These are phyloP conservation scores for Heliothis peltigera DNA, from an alignment of 2,888 invertebrate species.

Conservation along the genomic window DNA sequence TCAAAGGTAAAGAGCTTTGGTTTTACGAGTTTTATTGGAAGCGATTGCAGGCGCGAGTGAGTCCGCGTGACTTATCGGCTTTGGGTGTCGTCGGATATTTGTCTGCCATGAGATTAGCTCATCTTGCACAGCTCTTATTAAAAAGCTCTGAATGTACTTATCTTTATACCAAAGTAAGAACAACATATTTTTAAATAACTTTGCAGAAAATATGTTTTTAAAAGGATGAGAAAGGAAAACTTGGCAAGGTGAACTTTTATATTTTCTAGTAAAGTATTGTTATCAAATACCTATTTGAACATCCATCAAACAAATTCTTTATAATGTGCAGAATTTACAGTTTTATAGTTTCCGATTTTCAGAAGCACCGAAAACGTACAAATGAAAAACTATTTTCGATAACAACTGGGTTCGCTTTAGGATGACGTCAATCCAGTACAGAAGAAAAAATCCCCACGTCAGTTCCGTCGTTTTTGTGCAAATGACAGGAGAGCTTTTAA, in stretches of 20 bases:
- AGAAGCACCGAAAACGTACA: background rate
- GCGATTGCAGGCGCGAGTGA: constrained; percentile 34
- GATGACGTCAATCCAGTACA: constrained; percentile 56
- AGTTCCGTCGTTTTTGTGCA: constrained; percentile 47
- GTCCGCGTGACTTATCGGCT: constrained; percentile 63
- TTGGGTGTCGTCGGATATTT: constrained; percentile 70
- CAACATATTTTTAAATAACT: constrained; percentile 5
- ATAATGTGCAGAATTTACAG: background rate
- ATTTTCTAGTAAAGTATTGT: background rate
- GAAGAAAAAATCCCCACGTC: constrained; percentile 53
- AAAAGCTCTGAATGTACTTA: constrained; percentile 34
- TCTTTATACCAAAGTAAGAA: constrained; percentile 16
- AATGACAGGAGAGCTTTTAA: constrained; percentile 58
- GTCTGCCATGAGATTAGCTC: constrained; percentile 67
- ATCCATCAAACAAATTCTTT: too few species aligned
- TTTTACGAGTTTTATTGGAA: constrained; percentile 46
- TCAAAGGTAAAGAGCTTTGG: constrained; percentile 47
- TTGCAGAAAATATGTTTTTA: constrained; percentile 3
- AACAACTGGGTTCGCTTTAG: constrained; percentile 21
- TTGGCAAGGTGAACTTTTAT: background rate
- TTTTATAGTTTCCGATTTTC: background rate
- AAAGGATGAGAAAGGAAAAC: background rate
- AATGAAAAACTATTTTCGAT: constrained; percentile 15
- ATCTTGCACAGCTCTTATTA: constrained; percentile 50
- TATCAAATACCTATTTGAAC: too few species aligned